phyloP scores from a whole-genome alignment of 2,888 invertebrate species.

The Athrips mouffetella region DNA sequence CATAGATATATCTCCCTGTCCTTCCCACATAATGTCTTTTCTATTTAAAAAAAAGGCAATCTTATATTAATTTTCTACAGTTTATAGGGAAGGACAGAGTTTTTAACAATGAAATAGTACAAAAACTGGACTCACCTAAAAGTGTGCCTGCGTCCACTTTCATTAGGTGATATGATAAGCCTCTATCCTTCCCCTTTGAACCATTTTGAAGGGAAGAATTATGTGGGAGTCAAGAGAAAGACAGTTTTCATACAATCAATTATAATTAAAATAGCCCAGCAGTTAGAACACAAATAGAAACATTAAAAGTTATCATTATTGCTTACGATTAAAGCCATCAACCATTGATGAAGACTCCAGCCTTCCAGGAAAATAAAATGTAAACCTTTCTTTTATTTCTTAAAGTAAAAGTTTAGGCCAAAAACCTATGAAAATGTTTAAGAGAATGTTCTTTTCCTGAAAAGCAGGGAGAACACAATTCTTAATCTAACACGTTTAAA shows the following conservation, averaged over 20 bases:
- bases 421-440: not conserved
- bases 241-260: constrained; percentile 41
- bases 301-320: constrained; percentile 15
- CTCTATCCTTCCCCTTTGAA: constrained; percentile 71
- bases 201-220: constrained; percentile 53
- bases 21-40: constrained; percentile 58
- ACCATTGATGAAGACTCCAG: constrained; percentile 1
- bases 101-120: constrained; percentile 41
- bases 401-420: not conserved
- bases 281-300: constrained; percentile 25
- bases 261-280: constrained; percentile 49
- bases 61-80: not conserved
- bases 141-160: constrained; percentile 68
- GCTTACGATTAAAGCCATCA: constrained; percentile 14
- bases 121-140: constrained; percentile 68
- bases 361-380: not conserved
- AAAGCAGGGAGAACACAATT: not conserved
- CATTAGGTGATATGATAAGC: constrained; percentile 66
- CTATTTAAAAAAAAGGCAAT: not conserved
- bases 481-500: not conserved
- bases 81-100: constrained; percentile 82
- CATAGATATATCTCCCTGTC: constrained; percentile 48
- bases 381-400: too few species aligned
- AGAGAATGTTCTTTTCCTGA: too few species aligned
- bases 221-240: constrained; percentile 48